These are phyloP conservation scores for Paramormyrops hopkinsi DNA, from an alignment of 2,797 vertebrate species.

Conservation along the genomic window DNA sequence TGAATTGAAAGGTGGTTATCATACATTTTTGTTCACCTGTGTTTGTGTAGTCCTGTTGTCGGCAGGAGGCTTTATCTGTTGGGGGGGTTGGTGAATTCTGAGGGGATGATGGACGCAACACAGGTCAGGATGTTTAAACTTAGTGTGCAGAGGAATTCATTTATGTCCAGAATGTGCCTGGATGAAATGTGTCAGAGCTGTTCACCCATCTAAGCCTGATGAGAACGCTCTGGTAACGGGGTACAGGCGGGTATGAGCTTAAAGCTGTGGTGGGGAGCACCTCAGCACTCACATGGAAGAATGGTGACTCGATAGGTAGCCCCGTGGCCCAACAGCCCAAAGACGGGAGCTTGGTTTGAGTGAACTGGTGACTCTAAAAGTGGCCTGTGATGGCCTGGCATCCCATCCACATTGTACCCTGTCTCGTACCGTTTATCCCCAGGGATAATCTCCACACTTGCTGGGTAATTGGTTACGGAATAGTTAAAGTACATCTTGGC, in stretches of 20 bases:
- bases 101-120: background rate
- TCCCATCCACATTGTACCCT: background rate
- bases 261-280: background rate
- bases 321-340: background rate
- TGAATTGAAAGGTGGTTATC: background rate
- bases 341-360: background rate
- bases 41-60: background rate
- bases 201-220: background rate
- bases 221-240: background rate
- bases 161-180: background rate
- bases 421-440: background rate
- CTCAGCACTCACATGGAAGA: background rate
- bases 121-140: conserved; percentile 21
- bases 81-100: background rate
- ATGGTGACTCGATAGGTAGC: background rate
- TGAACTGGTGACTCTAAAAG: background rate
- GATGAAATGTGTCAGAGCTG: conserved; percentile 5
- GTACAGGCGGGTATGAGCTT: background rate
- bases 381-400: background rate
- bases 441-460: background rate
- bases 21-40: background rate
- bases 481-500: background rate
- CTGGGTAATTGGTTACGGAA: background rate
- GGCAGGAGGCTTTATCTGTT: background rate
- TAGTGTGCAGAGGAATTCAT: conserved; percentile 11